These are phyloP conservation scores for Beroe ovata DNA, from an alignment of 37 sponge, comb jelly and placozoan species.

Conservation along the genomic window DNA sequence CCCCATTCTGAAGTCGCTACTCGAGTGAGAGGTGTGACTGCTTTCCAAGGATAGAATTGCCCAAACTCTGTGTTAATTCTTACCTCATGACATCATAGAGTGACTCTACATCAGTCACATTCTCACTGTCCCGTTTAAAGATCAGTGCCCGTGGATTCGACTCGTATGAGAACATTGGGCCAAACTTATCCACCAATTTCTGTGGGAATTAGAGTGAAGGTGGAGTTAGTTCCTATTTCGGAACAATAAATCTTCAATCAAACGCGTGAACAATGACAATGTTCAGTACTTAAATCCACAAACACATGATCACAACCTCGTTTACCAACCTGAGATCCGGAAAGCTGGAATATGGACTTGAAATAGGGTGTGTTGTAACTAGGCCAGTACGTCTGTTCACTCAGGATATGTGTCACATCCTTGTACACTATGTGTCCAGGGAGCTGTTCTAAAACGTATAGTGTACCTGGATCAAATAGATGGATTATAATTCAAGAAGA, in stretches of 20 bases:
- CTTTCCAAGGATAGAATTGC: neutral
- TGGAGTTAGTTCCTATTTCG: too few species aligned
- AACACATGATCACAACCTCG: neutral
- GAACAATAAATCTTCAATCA: too few species aligned
- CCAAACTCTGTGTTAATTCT: neutral
- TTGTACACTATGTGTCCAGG: conserved; percentile 70
- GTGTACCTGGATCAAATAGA: too few species aligned
- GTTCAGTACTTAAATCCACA: neutral
- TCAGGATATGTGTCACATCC: conserved; percentile 78
- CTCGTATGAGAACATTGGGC: conserved; percentile 79
- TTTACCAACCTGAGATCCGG: conserved; percentile 1
- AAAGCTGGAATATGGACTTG: neutral
- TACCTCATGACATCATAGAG: conserved; percentile 85
- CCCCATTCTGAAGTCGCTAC: too few species aligned
- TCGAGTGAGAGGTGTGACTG: too few species aligned
- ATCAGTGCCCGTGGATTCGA: conserved; percentile 82
- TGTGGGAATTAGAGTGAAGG: too few species aligned
- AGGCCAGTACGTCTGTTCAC: conserved; percentile 77
- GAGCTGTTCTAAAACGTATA: conserved; percentile 91
- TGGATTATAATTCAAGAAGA: too few species aligned
- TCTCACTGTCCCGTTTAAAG: conserved; percentile 78
- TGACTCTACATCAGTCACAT: conserved; percentile 76
- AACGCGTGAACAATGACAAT: too few species aligned
- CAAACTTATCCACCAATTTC: conserved; percentile 77
- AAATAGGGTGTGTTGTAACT: conserved; percentile 92